phyloP scores from a whole-genome alignment of 2,888 invertebrate genomes.

The Craniophora ligustri region DNA sequence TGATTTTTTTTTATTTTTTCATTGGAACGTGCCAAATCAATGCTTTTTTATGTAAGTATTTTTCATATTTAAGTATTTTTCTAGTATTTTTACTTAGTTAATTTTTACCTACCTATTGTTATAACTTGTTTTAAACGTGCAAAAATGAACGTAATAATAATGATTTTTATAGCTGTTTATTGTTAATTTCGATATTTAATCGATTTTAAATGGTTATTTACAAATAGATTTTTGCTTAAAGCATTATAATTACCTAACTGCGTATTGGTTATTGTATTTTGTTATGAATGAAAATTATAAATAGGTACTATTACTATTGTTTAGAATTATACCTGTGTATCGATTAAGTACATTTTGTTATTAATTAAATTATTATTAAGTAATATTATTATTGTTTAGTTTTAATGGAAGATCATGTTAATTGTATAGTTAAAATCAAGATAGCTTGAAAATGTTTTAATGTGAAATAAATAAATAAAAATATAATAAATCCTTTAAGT shows the following conservation, averaged over 20 bases:
- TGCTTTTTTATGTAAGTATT: constrained; percentile 40
- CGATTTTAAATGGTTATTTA: constrained; percentile 38
- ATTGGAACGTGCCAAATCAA: constrained; percentile 49
- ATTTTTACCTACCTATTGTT: constrained; percentile 22
- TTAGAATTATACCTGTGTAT: constrained; percentile 56
- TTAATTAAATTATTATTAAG: constrained; percentile 53
- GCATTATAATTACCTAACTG: constrained; percentile 50
- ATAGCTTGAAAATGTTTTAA: constrained; percentile 77
- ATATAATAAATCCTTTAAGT: constrained; percentile 47
- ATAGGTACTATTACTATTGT: constrained; percentile 60
- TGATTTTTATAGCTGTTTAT: constrained; percentile 30
- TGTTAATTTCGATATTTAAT: constrained; percentile 49
- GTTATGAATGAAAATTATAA: constrained; percentile 55
- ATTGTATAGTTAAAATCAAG: constrained; percentile 68
- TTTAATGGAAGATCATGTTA: constrained; percentile 65
- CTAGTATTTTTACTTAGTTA: constrained; percentile 38
- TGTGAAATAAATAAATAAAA: constrained; percentile 77
- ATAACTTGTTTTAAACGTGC: constrained; percentile 20
- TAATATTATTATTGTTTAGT: constrained; percentile 64
- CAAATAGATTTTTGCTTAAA: constrained; percentile 61
- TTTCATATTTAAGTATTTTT: constrained; percentile 29
- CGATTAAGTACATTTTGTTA: constrained; percentile 54
- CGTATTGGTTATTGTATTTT: constrained; percentile 51
- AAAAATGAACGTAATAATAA: constrained; percentile 11
- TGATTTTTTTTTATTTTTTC: constrained; percentile 10